phyloP scores from a whole-genome alignment of 2,113 vertebrate species.

The Columbina picui region DNA sequence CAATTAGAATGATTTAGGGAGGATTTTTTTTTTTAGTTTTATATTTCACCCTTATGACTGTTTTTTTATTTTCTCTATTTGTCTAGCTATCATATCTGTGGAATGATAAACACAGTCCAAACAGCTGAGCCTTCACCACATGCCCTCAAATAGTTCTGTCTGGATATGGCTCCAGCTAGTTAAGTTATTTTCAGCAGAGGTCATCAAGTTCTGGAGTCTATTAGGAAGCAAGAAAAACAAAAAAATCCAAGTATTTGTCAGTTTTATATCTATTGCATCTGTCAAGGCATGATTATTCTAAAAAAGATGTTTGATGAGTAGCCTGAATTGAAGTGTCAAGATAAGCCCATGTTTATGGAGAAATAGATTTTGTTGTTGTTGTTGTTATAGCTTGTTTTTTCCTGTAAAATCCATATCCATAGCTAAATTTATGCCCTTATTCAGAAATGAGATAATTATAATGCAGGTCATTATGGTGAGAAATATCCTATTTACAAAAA shows the following conservation, averaged over 20 bases:
- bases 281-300: not conserved
- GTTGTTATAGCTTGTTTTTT: not conserved
- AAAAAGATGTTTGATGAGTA: not conserved
- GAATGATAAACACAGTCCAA: not conserved
- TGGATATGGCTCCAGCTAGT: not conserved
- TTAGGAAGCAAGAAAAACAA: not conserved
- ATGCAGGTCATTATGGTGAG: not conserved
- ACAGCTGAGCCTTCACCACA: not conserved
- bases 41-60: not conserved
- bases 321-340: not conserved
- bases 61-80: not conserved
- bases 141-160: conserved; percentile 19
- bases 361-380: not conserved
- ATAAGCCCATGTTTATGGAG: not conserved
- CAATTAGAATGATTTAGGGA: not conserved
- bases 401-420: not conserved
- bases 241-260: not conserved
- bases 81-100: not conserved
- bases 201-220: not conserved
- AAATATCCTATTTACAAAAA: not conserved
- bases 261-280: not conserved
- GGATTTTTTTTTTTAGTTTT: not conserved
- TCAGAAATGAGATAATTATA: not conserved
- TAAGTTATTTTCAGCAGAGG: conserved; percentile 50
- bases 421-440: not conserved